Conservation (phyloP, 2,797 vertebrate genomes). For the Leucoraja ocellata region DNA sequence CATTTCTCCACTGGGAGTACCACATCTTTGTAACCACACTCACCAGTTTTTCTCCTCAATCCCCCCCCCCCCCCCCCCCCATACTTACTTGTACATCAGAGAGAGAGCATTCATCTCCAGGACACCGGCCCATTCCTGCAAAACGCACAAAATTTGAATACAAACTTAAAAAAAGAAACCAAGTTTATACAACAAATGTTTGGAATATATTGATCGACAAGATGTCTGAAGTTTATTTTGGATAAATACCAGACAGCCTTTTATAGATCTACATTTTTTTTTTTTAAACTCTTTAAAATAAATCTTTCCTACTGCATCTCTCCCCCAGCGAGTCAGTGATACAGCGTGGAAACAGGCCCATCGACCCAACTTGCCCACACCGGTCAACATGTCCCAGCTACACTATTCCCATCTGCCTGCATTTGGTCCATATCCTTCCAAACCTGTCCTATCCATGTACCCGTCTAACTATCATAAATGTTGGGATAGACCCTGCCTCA, state of each 20-base stretch:
- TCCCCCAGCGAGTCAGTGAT: too few species aligned
- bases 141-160: constrained; percentile 35
- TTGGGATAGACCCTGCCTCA: too few species aligned
- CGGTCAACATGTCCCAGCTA: too few species aligned
- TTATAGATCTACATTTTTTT: background rate
- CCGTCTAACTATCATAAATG: too few species aligned
- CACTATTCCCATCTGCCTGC: too few species aligned
- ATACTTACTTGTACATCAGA: constrained; percentile 76
- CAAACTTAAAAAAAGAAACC: constrained; percentile 27
- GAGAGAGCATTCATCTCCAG: constrained; percentile 87
- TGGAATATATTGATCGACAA: background rate
- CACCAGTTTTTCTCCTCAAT: too few species aligned
- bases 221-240: too few species aligned
- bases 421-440: too few species aligned
- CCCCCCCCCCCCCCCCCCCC: too few species aligned
- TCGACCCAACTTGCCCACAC: too few species aligned
- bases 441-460: too few species aligned
- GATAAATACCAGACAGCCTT: background rate
- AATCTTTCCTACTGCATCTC: background rate
- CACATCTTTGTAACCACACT: background rate
- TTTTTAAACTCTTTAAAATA: background rate
- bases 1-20: background rate
- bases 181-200: constrained; percentile 24
- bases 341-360: too few species aligned
- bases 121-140: constrained; percentile 83